phyloP scores from a whole-genome alignment of 2,797 vertebrate species.

The Anabas testudineus region DNA sequence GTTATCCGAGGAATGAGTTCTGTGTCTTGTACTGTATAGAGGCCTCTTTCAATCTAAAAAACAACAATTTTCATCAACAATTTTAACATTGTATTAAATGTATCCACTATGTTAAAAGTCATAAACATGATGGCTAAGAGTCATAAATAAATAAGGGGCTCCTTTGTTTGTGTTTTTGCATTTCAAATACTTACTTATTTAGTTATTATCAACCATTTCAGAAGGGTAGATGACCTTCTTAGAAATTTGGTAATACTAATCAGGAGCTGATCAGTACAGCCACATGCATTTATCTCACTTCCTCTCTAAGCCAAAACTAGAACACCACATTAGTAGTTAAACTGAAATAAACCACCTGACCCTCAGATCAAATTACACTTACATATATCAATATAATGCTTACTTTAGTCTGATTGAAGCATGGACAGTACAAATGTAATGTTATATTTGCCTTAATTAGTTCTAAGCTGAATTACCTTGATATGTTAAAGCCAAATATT shows the following conservation, averaged over 20 bases:
- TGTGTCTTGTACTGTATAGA: neutral
- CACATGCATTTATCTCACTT: constrained; percentile 46
- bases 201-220: neutral
- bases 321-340: constrained; percentile 1
- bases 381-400: neutral
- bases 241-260: constrained; percentile 15
- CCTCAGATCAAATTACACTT: constrained; percentile 27
- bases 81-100: too few relatives aligned
- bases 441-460: constrained; percentile 1
- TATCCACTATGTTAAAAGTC: neutral
- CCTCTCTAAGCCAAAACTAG: constrained; percentile 37
- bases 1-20: neutral
- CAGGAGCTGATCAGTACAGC: constrained; percentile 29
- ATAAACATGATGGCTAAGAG: neutral
- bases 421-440: neutral
- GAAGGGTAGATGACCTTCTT: constrained; percentile 12
- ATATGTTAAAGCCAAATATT: neutral
- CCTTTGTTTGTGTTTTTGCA: neutral
- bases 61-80: too few relatives aligned
- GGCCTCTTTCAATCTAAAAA: neutral
- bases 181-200: neutral
- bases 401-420: neutral
- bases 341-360: constrained; percentile 31
- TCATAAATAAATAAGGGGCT: neutral
- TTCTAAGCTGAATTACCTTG: constrained; percentile 1